Evolutionary conservation across 2,888 invertebrate species (phyloP).

Genomic region (Apoda limacodes): DNA sequence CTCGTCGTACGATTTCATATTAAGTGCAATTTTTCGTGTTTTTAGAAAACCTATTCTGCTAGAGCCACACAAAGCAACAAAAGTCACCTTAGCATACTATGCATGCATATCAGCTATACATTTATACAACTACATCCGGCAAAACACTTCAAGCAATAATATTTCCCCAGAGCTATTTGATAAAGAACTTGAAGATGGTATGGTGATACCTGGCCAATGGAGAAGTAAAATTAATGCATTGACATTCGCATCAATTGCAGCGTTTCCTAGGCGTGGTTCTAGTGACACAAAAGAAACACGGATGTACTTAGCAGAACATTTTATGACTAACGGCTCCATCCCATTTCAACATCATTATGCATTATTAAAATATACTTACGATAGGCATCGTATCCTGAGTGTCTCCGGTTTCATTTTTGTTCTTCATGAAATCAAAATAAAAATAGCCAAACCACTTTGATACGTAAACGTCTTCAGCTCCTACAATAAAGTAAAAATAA

Average conservation of each 20-base stretch:
- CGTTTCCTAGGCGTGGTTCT: slow-evolving; percentile 13
- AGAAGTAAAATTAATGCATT: slow-evolving; percentile 13
- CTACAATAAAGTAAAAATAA: slow-evolving; percentile 5
- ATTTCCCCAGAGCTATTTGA: slow-evolving; percentile 21
- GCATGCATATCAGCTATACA: too few species aligned
- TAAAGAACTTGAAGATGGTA: slow-evolving; percentile 17
- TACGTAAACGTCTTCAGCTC: slow-evolving; percentile 7
- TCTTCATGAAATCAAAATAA: slow-evolving; percentile 10
- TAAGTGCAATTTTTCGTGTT: too few species aligned
- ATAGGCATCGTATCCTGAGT: slow-evolving; percentile 16
- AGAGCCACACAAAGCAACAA: slow-evolving; percentile 14
- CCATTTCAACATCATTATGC: slow-evolving; percentile 16
- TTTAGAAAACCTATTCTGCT: slow-evolving; percentile 9
- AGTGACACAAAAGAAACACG: slow-evolving; percentile 19
- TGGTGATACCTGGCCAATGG: slow-evolving; percentile 18
- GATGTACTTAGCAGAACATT: slow-evolving; percentile 20
- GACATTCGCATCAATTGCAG: too few species aligned
- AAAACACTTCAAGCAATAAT: slow-evolving; percentile 12
- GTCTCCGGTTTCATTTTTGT: slow-evolving; percentile 16
- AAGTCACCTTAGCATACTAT: slow-evolving; percentile 20
- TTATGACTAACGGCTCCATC: slow-evolving; percentile 18
- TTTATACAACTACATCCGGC: slow-evolving; percentile 22
- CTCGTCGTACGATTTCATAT: too few species aligned
- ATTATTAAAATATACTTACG: too few species aligned
- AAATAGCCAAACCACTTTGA: slow-evolving; percentile 3